Base-by-base conservation (phyloP, 1,140 invertebrate genomes). In the Calephelis virginiensis region DNA sequence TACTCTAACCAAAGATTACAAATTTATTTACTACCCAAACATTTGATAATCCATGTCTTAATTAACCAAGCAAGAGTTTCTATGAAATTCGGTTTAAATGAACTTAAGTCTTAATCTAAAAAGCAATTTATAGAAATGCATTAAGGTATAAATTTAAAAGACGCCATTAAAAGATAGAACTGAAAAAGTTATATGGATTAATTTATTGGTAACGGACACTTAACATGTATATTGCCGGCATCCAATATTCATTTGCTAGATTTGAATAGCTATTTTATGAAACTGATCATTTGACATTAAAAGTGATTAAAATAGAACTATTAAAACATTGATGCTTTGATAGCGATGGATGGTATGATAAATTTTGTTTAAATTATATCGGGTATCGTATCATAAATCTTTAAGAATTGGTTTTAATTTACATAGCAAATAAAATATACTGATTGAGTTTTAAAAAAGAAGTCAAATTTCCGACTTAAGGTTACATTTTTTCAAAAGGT, bases 31-130 rank as follows among this genome's bases (percentile, higher is more conserved):
- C 85, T 85, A 77, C 88, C 78, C 81, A 89, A 90, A 86, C 83
- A 84, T 84, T 89, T 86, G 88, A 89, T 90, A 89, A 90, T 86
- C 84, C 85, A 88, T 86, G 85, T 90, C 88, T 90, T 90, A 90
- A 90, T 90, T 90, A 90, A 88, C 88, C 80, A 80, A 87, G 83
- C 81, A 78, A 81, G 83, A 76, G 70, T 72, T 59, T 72, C 80
- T 76, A 77, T 69, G 76, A 69, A 66, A 68, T 68, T 49, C 53
- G 63, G 63, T 43, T 61, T 63, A 56, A 69, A 63, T 64, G 66
- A 67, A 61, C 53, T 9, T 7, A 46, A 38, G 13, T 45, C n/a
- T 5, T 60, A 61, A 71, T 66, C 63, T 5, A 79, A 77, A 72
- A 45, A 72, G 37, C 62, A 69, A 72, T 74, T 69, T 80, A 77